Evolutionary conservation across 2,797 vertebrate species (phyloP).

Genomic region (Muscicapa striata): DNA sequence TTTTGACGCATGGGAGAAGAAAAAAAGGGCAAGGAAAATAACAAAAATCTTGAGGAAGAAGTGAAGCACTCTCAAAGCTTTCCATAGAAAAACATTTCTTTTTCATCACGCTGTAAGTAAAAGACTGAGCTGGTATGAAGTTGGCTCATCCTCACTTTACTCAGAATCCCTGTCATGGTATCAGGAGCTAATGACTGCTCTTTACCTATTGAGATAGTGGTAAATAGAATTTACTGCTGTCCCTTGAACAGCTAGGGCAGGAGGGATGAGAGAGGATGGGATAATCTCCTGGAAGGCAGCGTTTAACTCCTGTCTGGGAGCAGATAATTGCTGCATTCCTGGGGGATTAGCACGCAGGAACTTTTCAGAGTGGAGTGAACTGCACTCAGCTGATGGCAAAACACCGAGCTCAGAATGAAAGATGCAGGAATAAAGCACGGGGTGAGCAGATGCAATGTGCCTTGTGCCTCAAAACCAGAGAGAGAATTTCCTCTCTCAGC

Average conservation of each 20-base stretch:
- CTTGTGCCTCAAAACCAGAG: not conserved
- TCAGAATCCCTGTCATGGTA: not conserved
- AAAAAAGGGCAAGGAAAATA: not conserved
- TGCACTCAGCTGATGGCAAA: not conserved
- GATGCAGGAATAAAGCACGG: not conserved
- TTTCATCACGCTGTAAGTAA: not conserved
- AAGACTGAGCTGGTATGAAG: not conserved
- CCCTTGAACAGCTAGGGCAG: not conserved
- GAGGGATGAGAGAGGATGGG: not conserved
- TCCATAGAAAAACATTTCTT: not conserved
- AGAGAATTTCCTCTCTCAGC: not conserved
- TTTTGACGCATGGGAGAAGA: not conserved
- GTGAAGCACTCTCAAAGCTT: not conserved
- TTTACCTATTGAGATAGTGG: conserved; percentile 5
- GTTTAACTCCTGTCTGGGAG: conserved; percentile 26
- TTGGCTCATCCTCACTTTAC: not conserved
- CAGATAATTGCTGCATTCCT: conserved; percentile 34
- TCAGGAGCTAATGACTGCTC: conserved; percentile 2
- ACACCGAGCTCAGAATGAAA: not conserved
- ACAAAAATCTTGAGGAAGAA: not conserved
- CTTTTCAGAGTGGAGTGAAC: not conserved
- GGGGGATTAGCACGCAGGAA: not conserved
- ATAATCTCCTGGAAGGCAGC: conserved; percentile 47
- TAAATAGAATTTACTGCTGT: conserved; percentile 21
- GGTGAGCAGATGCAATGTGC: not conserved